Base-by-base conservation (phyloP, 2,113 vertebrate genomes). In the Synchiropus splendidus region DNA sequence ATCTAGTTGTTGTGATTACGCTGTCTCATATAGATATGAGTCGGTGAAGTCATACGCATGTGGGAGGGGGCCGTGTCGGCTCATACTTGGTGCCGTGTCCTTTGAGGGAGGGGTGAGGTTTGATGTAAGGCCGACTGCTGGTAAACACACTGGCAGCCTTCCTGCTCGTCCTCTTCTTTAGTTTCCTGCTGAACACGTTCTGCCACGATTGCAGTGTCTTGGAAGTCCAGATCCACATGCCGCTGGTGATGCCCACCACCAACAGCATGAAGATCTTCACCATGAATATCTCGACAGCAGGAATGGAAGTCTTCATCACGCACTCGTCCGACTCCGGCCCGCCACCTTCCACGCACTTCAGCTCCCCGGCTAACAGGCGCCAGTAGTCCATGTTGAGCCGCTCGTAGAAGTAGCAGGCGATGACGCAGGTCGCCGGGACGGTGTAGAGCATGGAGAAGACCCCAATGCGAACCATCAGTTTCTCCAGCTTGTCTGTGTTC, bases 171-270 rank as follows among this genome's bases (percentile, higher is more conserved):
- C 87, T 87, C 70, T 86, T 91, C 80, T 86, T 88, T 15, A 98
- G 52, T 61, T 90, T 84, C 52, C 87, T 85, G 74, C 90, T 90
- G 55, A 92, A 98, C 17, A 97, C 86, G 0, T 87, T 86, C 75
- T 96, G 95, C 95, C 95, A 99, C 6, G 95, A 94, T 49, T 97
- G 93, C 57, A 99, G 79, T 0, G 93, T 99, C 80, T 98, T 98
- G 53, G 92, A 91, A 18, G 94, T 98, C 95, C 95, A 99, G 77
- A 99, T 88, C 95, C 95, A 99, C 87, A 97, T 89, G 21, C 95
- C 93, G 9, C 95, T 97, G 12, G 94, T 97, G 72, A 98, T 94
- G 45, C 95, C 95, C 75, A 97, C 94, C 39, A 97, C 90, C 63
- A 99, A 49, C 18, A 95, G 75, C 95, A 99, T 98, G 68, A 94